A percentile compares a stretch with the other conserved stretches of the same genome.
Evolutionary conservation across 2,888 invertebrate species (phyloP).

Genomic region (Cremastinae sp.): DNA sequence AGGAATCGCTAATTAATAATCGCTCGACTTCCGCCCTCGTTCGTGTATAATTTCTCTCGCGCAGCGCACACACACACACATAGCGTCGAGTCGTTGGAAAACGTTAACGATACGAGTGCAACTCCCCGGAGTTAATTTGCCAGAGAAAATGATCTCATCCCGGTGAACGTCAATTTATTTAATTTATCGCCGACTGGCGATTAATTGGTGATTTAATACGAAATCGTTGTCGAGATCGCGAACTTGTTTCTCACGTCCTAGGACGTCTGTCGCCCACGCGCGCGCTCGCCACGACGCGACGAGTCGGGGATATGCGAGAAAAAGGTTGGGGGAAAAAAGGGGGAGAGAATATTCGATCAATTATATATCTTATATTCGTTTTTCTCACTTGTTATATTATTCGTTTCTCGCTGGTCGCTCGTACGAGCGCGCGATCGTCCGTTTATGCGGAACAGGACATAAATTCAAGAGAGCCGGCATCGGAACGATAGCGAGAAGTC

Average conservation of each 20-base stretch:
- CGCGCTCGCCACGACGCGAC: not conserved
- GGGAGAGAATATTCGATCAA: slow-evolving; percentile 14
- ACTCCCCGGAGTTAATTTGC: not conserved
- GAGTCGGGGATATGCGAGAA: no score
- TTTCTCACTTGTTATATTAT: slow-evolving; percentile 24
- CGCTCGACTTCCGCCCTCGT: not conserved
- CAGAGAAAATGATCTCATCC: not conserved
- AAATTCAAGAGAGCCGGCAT: slow-evolving; percentile 44
- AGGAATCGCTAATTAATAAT: slow-evolving; percentile 10
- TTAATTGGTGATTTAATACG: slow-evolving; percentile 8
- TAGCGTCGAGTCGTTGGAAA: no score
- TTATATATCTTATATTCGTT: slow-evolving; percentile 27
- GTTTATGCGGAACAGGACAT: slow-evolving; percentile 37
- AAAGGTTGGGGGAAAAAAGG: not conserved
- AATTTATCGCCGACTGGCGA: slow-evolving; percentile 14
- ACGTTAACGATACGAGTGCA: no score
- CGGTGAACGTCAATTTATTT: slow-evolving; percentile 4
- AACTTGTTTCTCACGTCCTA: slow-evolving; percentile 20
- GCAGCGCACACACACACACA: no score
- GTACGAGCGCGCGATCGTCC: not conserved
- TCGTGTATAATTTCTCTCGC: not conserved
- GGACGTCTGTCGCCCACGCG: not conserved
- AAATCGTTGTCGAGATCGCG: not conserved
- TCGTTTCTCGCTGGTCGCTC: slow-evolving; percentile 2
- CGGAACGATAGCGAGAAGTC: slow-evolving; percentile 44